phyloP scores from a whole-genome alignment of 2,113 vertebrate species.

The Dermatemys mawii region DNA sequence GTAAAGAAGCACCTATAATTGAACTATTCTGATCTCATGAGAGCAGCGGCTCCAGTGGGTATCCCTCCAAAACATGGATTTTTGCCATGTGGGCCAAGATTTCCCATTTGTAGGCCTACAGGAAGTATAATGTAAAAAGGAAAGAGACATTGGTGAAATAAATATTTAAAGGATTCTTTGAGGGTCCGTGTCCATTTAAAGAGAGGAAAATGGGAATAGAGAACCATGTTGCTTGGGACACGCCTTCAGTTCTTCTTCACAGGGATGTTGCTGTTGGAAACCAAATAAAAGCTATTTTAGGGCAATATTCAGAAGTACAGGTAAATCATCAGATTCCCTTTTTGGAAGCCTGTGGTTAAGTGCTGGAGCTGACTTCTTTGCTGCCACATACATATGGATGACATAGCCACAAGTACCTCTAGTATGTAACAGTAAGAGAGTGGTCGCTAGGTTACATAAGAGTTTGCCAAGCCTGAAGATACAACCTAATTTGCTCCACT shows the following conservation, averaged over 20 bases:
- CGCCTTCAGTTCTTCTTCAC: neutral
- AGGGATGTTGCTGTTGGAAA: neutral
- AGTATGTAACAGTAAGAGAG: neutral
- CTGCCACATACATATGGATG: neutral
- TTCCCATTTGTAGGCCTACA: neutral
- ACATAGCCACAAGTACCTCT: neutral
- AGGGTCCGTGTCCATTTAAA: neutral
- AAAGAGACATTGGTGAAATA: neutral
- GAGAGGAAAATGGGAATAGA: neutral
- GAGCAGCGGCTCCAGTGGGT: neutral
- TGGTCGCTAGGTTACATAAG: neutral
- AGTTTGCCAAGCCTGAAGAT: neutral
- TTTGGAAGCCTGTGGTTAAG: neutral
- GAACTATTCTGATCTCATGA: neutral
- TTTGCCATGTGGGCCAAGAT: neutral
- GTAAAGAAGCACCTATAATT: neutral
- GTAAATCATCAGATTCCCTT: neutral
- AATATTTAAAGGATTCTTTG: neutral
- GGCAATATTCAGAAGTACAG: no score
- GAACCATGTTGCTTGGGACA: neutral
- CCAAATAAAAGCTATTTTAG: neutral
- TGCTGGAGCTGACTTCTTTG: neutral
- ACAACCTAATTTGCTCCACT: no score
- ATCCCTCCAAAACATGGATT: neutral
- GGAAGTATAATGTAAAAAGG: neutral